Evolutionary conservation across 2,797 vertebrate genomes (phyloP).

Genomic region (Notolepis coatsorum): DNA sequence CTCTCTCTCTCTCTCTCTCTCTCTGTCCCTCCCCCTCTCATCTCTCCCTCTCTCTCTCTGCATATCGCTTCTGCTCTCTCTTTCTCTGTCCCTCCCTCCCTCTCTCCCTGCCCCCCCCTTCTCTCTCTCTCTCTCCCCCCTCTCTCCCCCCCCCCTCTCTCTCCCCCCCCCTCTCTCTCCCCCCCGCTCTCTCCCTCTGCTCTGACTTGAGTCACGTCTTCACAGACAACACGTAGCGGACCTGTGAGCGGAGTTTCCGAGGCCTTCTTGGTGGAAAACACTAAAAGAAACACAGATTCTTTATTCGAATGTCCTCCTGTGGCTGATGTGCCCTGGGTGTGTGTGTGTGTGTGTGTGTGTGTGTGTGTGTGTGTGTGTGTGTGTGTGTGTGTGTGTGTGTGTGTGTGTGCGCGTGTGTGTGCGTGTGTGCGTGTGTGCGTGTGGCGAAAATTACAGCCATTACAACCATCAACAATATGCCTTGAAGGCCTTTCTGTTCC

Average conservation of each 20-base stretch:
- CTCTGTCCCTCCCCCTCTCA: not conserved
- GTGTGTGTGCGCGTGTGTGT: slow-evolving; percentile 45
- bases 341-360: too few species aligned
- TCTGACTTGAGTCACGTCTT: too few species aligned
- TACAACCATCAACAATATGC: slow-evolving; percentile 67
- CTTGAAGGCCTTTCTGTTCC: slow-evolving; percentile 48
- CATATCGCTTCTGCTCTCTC: not conserved
- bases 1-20: slow-evolving; percentile 1
- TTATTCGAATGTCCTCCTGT: slow-evolving; percentile 56
- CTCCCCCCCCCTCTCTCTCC: not conserved
- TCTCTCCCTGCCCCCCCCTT: too few species aligned
- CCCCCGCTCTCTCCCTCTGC: too few species aligned
- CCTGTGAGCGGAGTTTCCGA: slow-evolving; percentile 11
- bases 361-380: slow-evolving; percentile 6
- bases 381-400: slow-evolving; percentile 21
- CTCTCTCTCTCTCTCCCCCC: not conserved
- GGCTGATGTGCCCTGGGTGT: slow-evolving; percentile 50
- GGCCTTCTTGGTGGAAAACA: slow-evolving; percentile 41
- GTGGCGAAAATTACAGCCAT: slow-evolving; percentile 68
- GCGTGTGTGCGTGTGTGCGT: not conserved
- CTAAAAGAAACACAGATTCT: slow-evolving; percentile 47
- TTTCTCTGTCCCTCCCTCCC: not conserved
- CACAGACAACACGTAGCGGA: slow-evolving; percentile 19
- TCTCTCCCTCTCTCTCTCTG: not conserved
- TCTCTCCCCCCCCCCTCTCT: too few species aligned